These are phyloP conservation scores for Pimpla rufipes DNA, from an alignment of 2,888 invertebrate genomes.

Conservation along the genomic window DNA sequence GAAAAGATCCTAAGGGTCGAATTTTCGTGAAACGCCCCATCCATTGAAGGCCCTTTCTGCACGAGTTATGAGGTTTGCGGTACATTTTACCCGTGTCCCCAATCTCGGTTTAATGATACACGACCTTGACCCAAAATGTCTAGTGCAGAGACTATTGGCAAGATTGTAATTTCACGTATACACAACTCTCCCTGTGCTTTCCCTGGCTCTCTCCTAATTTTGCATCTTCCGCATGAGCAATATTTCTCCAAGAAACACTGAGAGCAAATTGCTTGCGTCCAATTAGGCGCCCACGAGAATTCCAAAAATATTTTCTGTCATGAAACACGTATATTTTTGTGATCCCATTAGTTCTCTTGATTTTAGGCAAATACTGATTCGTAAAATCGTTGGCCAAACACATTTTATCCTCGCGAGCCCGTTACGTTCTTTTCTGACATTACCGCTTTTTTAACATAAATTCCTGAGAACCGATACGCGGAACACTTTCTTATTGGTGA, in stretches of 20 bases:
- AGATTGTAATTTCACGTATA: conserved; percentile 46
- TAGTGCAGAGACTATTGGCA: conserved; percentile 42
- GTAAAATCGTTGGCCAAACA: neutral
- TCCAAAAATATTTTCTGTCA: neutral
- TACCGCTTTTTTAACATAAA: conserved; percentile 31
- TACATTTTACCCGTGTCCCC: neutral
- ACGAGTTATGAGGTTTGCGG: too few species aligned
- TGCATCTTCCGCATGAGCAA: neutral
- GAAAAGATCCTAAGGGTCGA: too few species aligned
- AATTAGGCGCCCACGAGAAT: neutral
- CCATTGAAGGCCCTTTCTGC: too few species aligned
- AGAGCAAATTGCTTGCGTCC: neutral
- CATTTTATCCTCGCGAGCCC: conserved; percentile 32
- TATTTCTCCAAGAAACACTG: neutral
- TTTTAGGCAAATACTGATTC: neutral
- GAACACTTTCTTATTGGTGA: conserved; percentile 41
- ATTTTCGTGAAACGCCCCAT: too few species aligned
- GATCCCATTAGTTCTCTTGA: too few species aligned
- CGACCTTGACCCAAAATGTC: conserved; percentile 45
- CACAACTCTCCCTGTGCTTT: conserved; percentile 8
- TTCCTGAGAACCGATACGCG: conserved; percentile 40
- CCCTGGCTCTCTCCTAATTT: neutral
- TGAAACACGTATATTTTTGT: too few species aligned
- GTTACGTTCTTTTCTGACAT: conserved; percentile 27
- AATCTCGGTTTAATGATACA: conserved; percentile 24